Conservation (phyloP, 2,113 vertebrate genomes). For the Zosterops japonicus region DNA sequence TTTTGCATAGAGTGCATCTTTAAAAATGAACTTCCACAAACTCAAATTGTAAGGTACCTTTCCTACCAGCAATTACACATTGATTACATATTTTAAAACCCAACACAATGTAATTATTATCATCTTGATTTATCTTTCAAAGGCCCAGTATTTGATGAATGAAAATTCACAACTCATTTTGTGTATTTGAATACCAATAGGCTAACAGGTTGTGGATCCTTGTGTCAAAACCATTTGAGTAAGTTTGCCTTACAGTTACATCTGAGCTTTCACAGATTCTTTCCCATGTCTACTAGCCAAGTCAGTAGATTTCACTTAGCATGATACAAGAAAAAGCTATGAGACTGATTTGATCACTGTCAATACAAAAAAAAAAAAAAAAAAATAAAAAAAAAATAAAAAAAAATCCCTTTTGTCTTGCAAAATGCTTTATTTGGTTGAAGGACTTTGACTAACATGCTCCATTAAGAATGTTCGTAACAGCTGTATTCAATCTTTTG, state of each 20-base stretch:
- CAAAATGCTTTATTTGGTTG: neutral
- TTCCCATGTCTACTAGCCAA: neutral
- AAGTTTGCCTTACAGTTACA: neutral
- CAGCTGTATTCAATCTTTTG: neutral
- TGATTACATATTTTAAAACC: neutral
- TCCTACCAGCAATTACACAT: neutral
- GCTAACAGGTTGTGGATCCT: neutral
- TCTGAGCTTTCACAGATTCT: neutral
- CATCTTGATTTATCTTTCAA: neutral
- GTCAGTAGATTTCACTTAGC: neutral
- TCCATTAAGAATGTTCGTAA: neutral
- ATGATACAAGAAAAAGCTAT: neutral
- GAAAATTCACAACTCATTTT: neutral
- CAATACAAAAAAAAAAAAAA: neutral
- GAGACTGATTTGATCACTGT: neutral
- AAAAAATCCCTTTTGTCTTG: neutral
- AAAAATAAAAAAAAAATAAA: rapidly evolving
- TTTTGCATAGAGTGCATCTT: neutral
- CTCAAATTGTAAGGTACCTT: neutral
- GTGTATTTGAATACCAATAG: neutral
- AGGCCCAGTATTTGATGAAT: neutral
- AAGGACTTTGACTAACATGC: neutral
- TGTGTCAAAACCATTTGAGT: neutral
- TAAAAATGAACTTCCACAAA: neutral
- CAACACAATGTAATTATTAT: neutral